phyloP scores from a whole-genome alignment of 2,113 vertebrate species.

The Chionomys nivalis region DNA sequence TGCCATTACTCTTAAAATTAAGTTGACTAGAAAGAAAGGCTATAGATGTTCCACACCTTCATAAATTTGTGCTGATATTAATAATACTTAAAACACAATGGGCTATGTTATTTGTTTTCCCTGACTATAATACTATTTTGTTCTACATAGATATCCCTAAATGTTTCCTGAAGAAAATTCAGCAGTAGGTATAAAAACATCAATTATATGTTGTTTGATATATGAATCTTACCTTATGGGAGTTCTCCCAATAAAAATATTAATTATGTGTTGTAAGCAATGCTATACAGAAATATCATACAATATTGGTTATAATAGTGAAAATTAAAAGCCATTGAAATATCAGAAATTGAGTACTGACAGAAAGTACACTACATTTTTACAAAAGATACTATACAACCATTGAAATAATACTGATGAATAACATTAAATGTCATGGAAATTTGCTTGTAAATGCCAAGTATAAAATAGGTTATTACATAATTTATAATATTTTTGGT shows the following conservation, averaged over 20 bases:
- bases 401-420: neutral
- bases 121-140: neutral
- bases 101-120: neutral
- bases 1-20: constrained; percentile 55
- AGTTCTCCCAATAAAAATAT: neutral
- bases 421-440: neutral
- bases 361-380: neutral
- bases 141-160: neutral
- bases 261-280: neutral
- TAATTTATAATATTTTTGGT: neutral
- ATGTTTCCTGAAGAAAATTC: neutral
- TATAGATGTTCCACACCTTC: neutral
- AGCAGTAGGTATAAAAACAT: neutral
- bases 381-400: neutral
- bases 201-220: neutral
- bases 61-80: constrained; percentile 4
- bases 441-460: neutral
- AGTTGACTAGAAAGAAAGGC: neutral
- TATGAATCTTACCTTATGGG: neutral
- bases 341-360: neutral
- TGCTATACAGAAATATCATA: neutral
- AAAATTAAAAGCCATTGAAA: neutral
- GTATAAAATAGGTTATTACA: neutral
- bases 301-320: neutral
- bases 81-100: neutral